A percentile compares a stretch with the other conserved stretches of the same genome.
These are phyloP conservation scores for Planococcus citri DNA, from an alignment of 1,140 invertebrate genomes.

Conservation along the genomic window DNA sequence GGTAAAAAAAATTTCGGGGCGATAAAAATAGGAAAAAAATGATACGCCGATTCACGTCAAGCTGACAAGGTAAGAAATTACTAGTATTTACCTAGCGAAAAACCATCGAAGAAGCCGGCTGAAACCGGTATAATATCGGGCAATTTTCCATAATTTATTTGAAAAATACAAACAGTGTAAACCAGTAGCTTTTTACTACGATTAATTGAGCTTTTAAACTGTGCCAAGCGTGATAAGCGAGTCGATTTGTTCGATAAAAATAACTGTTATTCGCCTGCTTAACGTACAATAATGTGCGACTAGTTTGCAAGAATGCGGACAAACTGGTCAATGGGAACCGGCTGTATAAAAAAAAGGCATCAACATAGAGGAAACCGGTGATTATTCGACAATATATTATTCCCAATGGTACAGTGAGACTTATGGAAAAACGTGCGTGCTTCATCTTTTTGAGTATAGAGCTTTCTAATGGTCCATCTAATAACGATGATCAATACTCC, in stretches of 20 bases:
- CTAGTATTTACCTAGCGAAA: too few relatives aligned
- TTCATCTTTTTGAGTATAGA: background rate
- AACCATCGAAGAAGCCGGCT: background rate
- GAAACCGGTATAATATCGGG: background rate
- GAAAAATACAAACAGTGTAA: background rate
- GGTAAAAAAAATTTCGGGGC: too few relatives aligned
- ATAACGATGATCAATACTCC: background rate
- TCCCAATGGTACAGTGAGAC: background rate
- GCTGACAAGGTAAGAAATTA: too few relatives aligned
- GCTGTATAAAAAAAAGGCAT: slow-evolving; percentile 8
- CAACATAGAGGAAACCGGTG: slow-evolving; percentile 2
- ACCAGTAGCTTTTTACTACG: slow-evolving; percentile 1
- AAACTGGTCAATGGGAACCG: slow-evolving; percentile 16
- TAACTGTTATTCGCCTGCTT: slow-evolving; percentile 9
- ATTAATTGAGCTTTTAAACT: slow-evolving; percentile 13
- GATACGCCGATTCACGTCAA: background rate
- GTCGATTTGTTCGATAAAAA: slow-evolving; percentile 13
- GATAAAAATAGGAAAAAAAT: too few relatives aligned
- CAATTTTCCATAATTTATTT: background rate
- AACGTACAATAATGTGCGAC: slow-evolving; percentile 7
- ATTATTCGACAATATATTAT: slow-evolving; percentile 14
- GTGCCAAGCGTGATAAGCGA: slow-evolving; percentile 9
- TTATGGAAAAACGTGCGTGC: slow-evolving; percentile 2
- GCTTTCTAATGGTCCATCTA: slow-evolving; percentile 1
- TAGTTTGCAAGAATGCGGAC: slow-evolving; percentile 19